Percentiles rank a stretch among this genome's conserved stretches.
These are phyloP conservation scores for Fragum whitleyi DNA, from an alignment of 2,888 invertebrate species.

Conservation along the genomic window DNA sequence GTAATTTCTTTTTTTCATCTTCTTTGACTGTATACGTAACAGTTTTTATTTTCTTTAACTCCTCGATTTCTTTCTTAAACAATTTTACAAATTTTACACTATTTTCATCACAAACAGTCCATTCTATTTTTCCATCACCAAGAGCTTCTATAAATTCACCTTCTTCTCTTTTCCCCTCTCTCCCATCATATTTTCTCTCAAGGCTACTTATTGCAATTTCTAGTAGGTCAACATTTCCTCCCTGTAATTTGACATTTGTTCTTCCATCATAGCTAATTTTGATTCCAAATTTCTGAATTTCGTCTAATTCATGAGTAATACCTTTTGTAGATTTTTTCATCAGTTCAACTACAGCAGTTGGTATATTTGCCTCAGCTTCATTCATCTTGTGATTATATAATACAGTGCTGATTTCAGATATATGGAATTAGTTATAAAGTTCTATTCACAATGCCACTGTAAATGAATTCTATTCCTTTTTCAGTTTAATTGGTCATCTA, in stretches of 20 bases:
- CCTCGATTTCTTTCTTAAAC: slow-evolving; percentile 5
- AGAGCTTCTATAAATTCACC: background rate
- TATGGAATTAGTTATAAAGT: too few species aligned
- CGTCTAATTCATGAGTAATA: slow-evolving; percentile 26
- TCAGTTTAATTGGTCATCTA: too few species aligned
- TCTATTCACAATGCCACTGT: too few species aligned
- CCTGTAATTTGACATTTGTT: background rate
- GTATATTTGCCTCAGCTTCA: background rate
- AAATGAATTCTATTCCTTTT: too few species aligned
- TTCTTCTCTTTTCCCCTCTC: background rate
- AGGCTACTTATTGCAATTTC: slow-evolving; percentile 29
- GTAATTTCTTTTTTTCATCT: background rate
- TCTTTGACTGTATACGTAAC: background rate
- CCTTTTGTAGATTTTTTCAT: slow-evolving; percentile 26
- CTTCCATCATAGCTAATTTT: slow-evolving; percentile 15
- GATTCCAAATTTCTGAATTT: slow-evolving; percentile 13
- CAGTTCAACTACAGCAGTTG: background rate
- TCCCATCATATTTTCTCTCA: background rate
- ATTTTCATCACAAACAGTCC: slow-evolving; percentile 14
- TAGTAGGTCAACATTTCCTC: slow-evolving; percentile 13
- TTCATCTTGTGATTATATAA: too few species aligned
- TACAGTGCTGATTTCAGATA: too few species aligned
- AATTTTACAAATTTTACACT: slow-evolving; percentile 32
- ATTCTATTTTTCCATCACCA: slow-evolving; percentile 10
- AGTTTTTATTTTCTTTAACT: background rate